A percentile compares a stretch with the other conserved stretches of the same genome.
Conservation (phyloP, 30 jellyfish, hydroid and myxozoan species). For the Hydra vulgaris region DNA sequence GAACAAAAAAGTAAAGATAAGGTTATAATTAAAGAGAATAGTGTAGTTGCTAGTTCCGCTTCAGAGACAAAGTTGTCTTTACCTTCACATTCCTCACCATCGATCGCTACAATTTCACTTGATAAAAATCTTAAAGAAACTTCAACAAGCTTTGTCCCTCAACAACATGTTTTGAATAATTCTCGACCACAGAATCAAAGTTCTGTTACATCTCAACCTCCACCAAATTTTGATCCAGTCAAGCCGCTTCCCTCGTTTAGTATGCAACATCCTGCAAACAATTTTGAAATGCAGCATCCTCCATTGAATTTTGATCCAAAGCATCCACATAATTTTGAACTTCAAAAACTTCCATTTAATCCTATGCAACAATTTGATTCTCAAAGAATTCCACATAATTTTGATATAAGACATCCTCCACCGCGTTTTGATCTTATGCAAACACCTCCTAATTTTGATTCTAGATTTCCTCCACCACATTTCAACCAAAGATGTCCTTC, state of each 20-base stretch:
- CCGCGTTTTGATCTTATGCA: neutral
- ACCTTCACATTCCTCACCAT: neutral
- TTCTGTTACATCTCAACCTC: neutral
- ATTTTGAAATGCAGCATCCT: neutral
- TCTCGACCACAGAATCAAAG: neutral
- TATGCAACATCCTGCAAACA: neutral
- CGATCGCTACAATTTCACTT: neutral
- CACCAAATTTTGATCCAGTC: constrained; percentile 4
- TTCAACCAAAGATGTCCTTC: constrained; percentile 7
- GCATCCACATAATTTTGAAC: neutral
- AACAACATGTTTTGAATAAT: neutral
- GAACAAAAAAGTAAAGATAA: neutral
- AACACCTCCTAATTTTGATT: neutral
- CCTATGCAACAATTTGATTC: neutral
- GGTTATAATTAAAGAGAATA: too few species aligned
- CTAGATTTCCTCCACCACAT: constrained; percentile 9
- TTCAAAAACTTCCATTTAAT: neutral
- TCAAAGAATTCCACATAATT: constrained; percentile 3
- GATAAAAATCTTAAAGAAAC: neutral
- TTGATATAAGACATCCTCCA: constrained; percentile 6
- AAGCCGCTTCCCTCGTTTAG: neutral
- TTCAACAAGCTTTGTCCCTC: neutral
- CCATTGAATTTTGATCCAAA: neutral
- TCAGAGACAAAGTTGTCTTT: neutral
- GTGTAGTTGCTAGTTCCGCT: neutral